These are phyloP conservation scores for Raja brachyura DNA, from an alignment of 2,113 vertebrate genomes.

Conservation along the genomic window DNA sequence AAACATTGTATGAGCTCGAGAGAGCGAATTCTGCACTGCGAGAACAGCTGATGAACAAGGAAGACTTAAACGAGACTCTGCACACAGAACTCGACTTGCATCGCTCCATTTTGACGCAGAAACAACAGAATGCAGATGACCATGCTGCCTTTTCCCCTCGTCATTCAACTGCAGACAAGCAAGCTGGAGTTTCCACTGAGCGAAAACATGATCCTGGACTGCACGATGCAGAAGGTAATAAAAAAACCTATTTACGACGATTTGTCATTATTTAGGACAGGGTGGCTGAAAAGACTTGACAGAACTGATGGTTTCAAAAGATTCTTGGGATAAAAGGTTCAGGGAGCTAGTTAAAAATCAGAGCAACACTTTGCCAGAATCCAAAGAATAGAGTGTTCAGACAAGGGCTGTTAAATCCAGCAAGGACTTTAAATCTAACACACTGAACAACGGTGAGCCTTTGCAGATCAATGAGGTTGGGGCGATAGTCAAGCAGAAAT, in stretches of 20 bases:
- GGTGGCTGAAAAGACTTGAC: neutral
- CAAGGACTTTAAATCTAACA: neutral
- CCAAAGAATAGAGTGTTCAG: neutral
- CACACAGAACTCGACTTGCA: slow-evolving; percentile 61
- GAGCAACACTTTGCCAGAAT: neutral
- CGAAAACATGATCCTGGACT: slow-evolving; percentile 30
- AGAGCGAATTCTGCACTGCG: slow-evolving; percentile 56
- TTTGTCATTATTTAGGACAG: neutral
- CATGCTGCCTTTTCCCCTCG: slow-evolving; percentile 33
- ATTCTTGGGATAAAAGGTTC: neutral
- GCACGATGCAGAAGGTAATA: neutral
- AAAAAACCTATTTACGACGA: neutral
- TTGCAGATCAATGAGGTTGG: neutral
- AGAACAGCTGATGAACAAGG: slow-evolving; percentile 59
- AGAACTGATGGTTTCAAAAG: neutral
- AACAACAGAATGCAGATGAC: neutral
- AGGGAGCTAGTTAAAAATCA: neutral
- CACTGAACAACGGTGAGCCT: neutral
- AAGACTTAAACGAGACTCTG: slow-evolving; percentile 58
- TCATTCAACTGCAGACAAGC: slow-evolving; percentile 27
- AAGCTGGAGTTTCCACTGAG: slow-evolving; percentile 17
- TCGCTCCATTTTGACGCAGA: slow-evolving; percentile 55
- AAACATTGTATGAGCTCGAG: slow-evolving; percentile 46
- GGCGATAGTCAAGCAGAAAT: neutral
- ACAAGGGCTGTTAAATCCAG: no score